Evolutionary conservation across 1,140 invertebrate species (phyloP).

Genomic region (Pantala flavescens): DNA sequence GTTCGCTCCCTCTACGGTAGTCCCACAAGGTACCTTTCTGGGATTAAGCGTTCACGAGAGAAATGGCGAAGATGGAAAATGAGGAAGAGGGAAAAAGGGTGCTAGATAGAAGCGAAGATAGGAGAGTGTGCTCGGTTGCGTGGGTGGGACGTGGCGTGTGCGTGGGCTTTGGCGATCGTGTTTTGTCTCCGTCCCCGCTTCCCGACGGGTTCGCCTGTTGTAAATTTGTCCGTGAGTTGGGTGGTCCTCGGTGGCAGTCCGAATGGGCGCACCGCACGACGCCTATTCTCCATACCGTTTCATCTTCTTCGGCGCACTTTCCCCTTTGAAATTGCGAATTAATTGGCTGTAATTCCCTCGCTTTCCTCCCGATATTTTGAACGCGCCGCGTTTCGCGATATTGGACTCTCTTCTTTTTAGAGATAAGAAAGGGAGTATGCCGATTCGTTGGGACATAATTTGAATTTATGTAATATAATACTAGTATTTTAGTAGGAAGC

Average conservation of each 20-base stretch:
- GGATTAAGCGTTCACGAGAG: not conserved
- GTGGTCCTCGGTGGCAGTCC: not conserved
- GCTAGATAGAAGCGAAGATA: not conserved
- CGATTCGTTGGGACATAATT: no score
- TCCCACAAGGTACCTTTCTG: not conserved
- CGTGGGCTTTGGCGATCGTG: not conserved
- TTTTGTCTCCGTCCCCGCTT: conserved; percentile 7
- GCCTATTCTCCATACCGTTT: not conserved
- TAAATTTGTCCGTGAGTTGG: conserved; percentile 5
- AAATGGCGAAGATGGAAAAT: no score
- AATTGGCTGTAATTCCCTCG: no score
- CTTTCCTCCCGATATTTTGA: no score
- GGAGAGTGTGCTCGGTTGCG: not conserved
- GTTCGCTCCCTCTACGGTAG: no score
- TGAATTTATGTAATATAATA: no score
- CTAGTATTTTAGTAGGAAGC: no score
- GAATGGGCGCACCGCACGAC: not conserved
- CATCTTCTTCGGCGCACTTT: no score
- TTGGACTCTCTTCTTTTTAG: no score
- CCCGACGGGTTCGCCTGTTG: not conserved
- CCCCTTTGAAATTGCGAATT: no score
- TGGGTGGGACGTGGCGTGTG: not conserved
- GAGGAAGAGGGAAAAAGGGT: not conserved
- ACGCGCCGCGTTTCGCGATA: no score
- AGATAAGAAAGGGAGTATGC: no score